These are phyloP conservation scores for Himalopsyche tibetana DNA, from an alignment of 2,888 invertebrate genomes.

Conservation along the genomic window DNA sequence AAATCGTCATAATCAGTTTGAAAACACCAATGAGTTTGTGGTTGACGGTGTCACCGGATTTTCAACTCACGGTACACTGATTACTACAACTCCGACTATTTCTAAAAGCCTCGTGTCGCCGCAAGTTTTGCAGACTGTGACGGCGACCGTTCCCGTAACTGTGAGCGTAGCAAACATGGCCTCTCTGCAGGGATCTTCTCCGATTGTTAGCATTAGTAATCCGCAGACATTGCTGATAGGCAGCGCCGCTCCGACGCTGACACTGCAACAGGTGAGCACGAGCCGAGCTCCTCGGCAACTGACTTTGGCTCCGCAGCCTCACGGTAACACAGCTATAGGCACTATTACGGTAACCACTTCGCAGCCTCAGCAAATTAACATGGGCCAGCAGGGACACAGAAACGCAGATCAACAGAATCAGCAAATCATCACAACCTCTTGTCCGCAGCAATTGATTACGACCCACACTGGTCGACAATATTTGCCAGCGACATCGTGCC, in stretches of 20 bases:
- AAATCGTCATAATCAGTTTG: slow-evolving; percentile 9
- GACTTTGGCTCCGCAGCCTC: not conserved
- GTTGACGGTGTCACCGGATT: not conserved
- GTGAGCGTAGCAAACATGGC: not conserved
- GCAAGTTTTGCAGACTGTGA: not conserved
- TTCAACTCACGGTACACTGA: slow-evolving; percentile 7
- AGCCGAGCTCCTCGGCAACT: not conserved
- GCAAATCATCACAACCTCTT: not conserved
- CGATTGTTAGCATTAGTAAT: not conserved
- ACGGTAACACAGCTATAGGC: not conserved
- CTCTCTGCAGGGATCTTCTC: slow-evolving; percentile 2
- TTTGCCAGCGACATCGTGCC: not conserved
- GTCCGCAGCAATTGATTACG: not conserved
- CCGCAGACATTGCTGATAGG: not conserved
- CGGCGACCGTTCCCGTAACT: not conserved
- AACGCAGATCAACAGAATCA: not conserved
- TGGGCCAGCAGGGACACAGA: not conserved
- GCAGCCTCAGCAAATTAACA: slow-evolving; percentile 10
- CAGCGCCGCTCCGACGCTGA: slow-evolving; percentile 14
- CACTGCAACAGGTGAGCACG: slow-evolving; percentile 18
- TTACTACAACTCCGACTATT: not conserved
- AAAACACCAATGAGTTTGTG: not conserved
- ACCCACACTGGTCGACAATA: not conserved
- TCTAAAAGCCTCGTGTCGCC: slow-evolving; percentile 1
- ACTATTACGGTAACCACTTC: slow-evolving; percentile 24